Evolutionary conservation across 1,140 invertebrate species (phyloP).

Genomic region (Philopotamus ludificatus): DNA sequence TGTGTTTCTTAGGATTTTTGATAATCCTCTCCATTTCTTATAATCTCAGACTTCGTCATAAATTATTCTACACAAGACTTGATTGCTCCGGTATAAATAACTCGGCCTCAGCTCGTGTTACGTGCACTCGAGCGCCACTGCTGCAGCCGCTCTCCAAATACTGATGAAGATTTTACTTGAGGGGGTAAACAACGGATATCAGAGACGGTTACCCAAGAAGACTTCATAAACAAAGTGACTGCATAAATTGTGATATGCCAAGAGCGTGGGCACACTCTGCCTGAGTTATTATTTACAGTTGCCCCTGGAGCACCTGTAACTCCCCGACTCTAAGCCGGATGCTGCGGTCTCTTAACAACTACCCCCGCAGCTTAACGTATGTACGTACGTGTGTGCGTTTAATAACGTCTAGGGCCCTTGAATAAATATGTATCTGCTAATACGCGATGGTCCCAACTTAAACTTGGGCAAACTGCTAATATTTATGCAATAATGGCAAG

Average conservation of each 20-base stretch:
- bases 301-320: conserved; percentile 12
- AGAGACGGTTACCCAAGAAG: conserved; percentile 18
- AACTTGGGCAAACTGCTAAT: conserved; percentile 28
- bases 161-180: neutral
- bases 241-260: conserved; percentile 23
- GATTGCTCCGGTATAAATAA: no score
- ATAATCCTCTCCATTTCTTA: no score
- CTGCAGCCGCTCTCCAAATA: neutral
- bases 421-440: conserved; percentile 30
- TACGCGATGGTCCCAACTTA: conserved; percentile 26
- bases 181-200: conserved; percentile 10
- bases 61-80: no score
- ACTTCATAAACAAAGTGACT: conserved; percentile 33
- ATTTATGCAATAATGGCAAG: conserved; percentile 19
- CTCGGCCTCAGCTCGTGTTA: no score
- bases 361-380: neutral
- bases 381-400: neutral
- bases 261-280: neutral
- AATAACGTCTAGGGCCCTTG: neutral
- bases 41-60: no score
- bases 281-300: conserved; percentile 30
- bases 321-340: conserved; percentile 23
- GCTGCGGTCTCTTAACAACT: conserved; percentile 22
- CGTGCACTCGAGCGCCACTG: no score
- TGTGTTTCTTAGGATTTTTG: no score